Evolutionary conservation across 1,140 invertebrate species (phyloP), one percentile per base, ranked within the genome.

Genomic region (Nylanderia fulva): DNA sequence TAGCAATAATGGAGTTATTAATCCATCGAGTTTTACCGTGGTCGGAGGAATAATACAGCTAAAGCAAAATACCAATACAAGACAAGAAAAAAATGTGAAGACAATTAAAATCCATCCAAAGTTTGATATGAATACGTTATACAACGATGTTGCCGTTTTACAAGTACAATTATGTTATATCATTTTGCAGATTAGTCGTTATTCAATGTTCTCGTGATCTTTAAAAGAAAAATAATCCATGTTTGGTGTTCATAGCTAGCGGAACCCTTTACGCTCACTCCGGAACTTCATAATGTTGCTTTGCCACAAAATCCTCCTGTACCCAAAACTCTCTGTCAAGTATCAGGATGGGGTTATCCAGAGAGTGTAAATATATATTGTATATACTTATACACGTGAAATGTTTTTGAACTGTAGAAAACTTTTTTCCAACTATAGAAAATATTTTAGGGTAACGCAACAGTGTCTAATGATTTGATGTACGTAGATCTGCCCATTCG

Each of bases 331-430:
- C 52, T 85, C 0, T 94, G 94, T 7, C 86, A 90, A 8, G 93
- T 94, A 5, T 90, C 94, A 3, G 95, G 95, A 3, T 95, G 95
- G 95, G 95, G 95, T 33, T 93, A 93, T 24, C 93, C 45, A 4
- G 21, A 24, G 1, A 84, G 86, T 18, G 93, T 93, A 72, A 89
- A 68, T 88, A 11, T 18, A 6, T 8, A 64, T n/a, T n/a, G n/a
- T n/a, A n/a, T n/a, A n/a, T n/a, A n/a, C n/a, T n/a, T 5, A 18
- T 15, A 0, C 11, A 11, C 13, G 2, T 1, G 15, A 63, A 29
- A 72, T n/a, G n/a, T 48, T 21, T 3, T 60, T 45, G 42, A 36
- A 45, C 8, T 2, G 5, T 2, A 36, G 9, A 24, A 39, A n/a
- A 58, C 33, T 58, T 15, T 4, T 24, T 13, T 45, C 24, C 2